Evolutionary conservation across 2,888 invertebrate genomes (phyloP), one percentile per base, ranked within the genome.

Genomic region (Sinodicranocentrus sp.): DNA sequence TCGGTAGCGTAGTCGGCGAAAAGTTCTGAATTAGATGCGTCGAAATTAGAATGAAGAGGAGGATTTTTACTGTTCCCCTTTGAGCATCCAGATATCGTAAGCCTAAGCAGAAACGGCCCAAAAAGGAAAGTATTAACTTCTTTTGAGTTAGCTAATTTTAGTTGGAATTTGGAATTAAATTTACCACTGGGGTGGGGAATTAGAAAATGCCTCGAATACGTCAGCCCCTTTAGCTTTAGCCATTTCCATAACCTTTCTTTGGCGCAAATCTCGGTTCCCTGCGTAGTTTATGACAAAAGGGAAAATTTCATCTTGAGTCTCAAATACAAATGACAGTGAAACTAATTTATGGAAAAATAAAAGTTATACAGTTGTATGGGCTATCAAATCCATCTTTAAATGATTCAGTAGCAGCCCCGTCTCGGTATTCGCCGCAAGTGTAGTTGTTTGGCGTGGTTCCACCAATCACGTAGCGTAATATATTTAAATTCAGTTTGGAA

Each of bases 141-240:
- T 59, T 73, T 33, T 33, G 10, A 33, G 10, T 33, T 33, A 33
- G n/a, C n/a, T n/a, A n/a, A n/a, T n/a, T n/a, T 33, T 33, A 33
- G 33, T 10, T 48, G n/a, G 5, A 48, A n/a, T n/a, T n/a, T 54
- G 8, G 25, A 10, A 57, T 5, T 57, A 57, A 57, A n/a, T 23
- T 63, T 72, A 88, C 88, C 88, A 88, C 79, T 88, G 87, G 2
- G 88, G 87, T 19, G 88, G 87, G 3, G 86, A 75, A 65, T 88
- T 88, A 1, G 87, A 87, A 80, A 88, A 88, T 0, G 88, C 88
- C 73, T 88, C 87, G 17, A 88, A 87, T 8, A 75, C 84, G 54
- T 87, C 82, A 1, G 75, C 88, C 8, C 87, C 87, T 23, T 82
- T 48, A 1, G 48, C 67, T 48, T 87, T 85, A 2, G 88, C 86